Evolutionary conservation across 2,888 invertebrate species (phyloP), one percentile per base, ranked within the genome.

Genomic region (Ectobius pallidus): DNA sequence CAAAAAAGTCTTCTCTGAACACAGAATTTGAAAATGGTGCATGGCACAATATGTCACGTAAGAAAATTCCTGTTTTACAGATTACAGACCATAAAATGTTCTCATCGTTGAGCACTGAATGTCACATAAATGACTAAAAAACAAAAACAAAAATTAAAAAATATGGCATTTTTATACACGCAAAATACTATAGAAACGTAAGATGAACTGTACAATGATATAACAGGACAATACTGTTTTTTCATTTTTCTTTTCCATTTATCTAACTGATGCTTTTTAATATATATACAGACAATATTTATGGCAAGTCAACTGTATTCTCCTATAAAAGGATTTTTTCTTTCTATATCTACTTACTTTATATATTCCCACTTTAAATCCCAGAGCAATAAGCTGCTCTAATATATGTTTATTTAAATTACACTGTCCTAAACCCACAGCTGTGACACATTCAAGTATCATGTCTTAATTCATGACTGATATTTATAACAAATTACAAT

Each of bases 121-220:
- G 44, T 65, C 46, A 65, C 46, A 65, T 25, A 46, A 65, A 65
- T 65, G 65, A 65, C 65, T 65, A 65, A 65, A 65, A 20, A 65
- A 65, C n/a, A 27, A 65, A 65, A 65, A 18, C 14, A 52, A n/a
- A 30, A 58, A 0, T 30, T 25, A 27, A 52, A 52, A 52, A 52
- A 52, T 22, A 52, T 52, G 58, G 58, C 44, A 42, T 58, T 39
- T 70, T 58, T 44, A 61, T 70, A n/a, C 61, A 61, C 44, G 58
- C 58, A 70, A 55, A 70, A 39, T 55, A 58, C 25, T 42, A 70
- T 61, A 61, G 58, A 70, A 70, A 70, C 55, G 27, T 58, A 70
- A 58, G 58, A 42, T 70, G n/a, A n/a, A 7, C 70, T 70, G 70
- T 70, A 70, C 70, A 70, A 25, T 42, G 39, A 58, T 39, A 58